Evolutionary conservation across 2,113 vertebrate genomes (phyloP).

Genomic region (Mystacornis crossleyi): DNA sequence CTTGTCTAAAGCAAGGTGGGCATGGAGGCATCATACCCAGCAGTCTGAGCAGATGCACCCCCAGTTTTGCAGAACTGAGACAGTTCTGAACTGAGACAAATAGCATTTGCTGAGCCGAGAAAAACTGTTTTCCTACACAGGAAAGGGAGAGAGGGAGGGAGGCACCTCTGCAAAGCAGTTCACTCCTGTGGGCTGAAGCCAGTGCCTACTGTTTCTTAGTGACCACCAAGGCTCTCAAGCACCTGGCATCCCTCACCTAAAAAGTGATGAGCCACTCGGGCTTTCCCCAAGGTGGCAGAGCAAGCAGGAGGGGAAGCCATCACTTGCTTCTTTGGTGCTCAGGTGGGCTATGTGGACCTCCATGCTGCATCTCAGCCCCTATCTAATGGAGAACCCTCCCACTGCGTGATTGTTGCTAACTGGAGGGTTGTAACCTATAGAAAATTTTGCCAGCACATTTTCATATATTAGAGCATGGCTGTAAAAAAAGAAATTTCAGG

Average conservation of each 20-base stretch:
- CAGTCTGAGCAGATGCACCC: rapidly evolving
- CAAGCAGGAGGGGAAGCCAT: rapidly evolving
- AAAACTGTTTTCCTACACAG: neutral
- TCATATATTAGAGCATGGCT: conserved; percentile 1
- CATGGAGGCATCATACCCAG: neutral
- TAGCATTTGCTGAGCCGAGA: neutral
- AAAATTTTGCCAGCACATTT: conserved; percentile 20
- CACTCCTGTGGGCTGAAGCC: neutral
- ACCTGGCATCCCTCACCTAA: neutral
- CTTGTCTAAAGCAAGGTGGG: neutral
- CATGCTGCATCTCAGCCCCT: neutral
- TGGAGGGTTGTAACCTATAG: neutral
- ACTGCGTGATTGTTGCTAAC: neutral
- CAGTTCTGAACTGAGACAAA: neutral
- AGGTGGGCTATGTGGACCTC: neutral
- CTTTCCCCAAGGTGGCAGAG: neutral
- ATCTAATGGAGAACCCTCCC: rapidly evolving
- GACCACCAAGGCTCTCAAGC: neutral
- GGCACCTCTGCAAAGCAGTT: neutral
- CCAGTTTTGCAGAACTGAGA: neutral
- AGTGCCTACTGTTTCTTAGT: neutral
- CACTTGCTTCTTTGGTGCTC: rapidly evolving
- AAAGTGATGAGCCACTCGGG: neutral
- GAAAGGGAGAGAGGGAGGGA: neutral
- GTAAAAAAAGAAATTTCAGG: conserved; percentile 24